phyloP scores from a whole-genome alignment of 2,113 vertebrate genomes.

The Paratilapia polleni region DNA sequence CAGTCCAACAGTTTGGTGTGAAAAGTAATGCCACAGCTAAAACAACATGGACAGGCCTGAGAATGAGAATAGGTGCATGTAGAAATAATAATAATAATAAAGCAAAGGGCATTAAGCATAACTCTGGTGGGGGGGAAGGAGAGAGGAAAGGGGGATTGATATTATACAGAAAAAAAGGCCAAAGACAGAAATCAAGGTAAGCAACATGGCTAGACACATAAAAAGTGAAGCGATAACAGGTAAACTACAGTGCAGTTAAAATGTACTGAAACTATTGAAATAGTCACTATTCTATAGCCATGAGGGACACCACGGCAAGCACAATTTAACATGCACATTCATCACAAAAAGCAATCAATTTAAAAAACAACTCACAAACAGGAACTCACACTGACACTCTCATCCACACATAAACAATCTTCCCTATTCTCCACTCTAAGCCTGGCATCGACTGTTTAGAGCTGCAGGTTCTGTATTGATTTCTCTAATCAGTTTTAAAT shows the following conservation, averaged over 20 bases:
- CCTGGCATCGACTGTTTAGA: constrained; percentile 61
- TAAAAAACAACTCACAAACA: neutral
- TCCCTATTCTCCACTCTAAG: constrained; percentile 13
- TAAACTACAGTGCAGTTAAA: neutral
- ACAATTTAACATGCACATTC: neutral
- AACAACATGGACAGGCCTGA: neutral
- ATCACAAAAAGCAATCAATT: constrained; percentile 12
- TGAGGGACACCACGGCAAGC: neutral
- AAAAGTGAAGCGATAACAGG: neutral
- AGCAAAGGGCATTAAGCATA: neutral
- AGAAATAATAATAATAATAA: neutral
- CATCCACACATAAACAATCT: constrained; percentile 24
- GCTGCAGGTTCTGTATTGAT: constrained; percentile 64
- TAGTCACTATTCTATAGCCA: neutral
- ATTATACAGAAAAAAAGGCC: neutral
- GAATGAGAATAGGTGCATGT: neutral
- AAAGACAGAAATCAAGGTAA: neutral
- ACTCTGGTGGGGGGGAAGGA: neutral
- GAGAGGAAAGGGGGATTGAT: neutral
- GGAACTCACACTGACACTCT: neutral
- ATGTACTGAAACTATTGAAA: neutral
- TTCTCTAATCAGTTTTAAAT: constrained; percentile 76
- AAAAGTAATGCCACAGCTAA: neutral
- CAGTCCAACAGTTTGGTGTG: neutral
- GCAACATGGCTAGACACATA: neutral